Conservation (phyloP, 2,797 vertebrate species). For the Pangasius larnaudii region DNA sequence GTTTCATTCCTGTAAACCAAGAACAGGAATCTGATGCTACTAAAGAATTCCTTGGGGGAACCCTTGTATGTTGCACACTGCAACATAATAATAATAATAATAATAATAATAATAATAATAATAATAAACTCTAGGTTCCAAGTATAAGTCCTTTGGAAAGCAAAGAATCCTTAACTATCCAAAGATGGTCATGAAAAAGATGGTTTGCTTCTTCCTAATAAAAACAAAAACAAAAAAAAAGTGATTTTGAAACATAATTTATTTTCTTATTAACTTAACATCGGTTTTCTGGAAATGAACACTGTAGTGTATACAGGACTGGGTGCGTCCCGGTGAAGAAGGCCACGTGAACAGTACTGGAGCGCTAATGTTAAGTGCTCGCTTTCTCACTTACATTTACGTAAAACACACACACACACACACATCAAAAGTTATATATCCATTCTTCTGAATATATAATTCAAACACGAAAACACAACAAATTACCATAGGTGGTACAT, state of each 20-base stretch:
- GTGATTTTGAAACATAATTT: conserved; percentile 41
- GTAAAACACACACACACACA: conserved; percentile 13
- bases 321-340: conserved; percentile 35
- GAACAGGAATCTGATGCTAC: neutral
- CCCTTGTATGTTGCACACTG: too few species aligned
- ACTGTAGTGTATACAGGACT: conserved; percentile 36
- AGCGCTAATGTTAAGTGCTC: conserved; percentile 29
- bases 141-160: neutral
- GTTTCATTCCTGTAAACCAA: neutral
- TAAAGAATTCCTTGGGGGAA: neutral
- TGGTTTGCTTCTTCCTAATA: neutral
- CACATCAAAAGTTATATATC: neutral
- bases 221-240: neutral
- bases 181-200: neutral
- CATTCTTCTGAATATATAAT: neutral
- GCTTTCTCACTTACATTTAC: conserved; percentile 16
- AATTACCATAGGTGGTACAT: neutral
- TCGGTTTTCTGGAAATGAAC: conserved; percentile 12
- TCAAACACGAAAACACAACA: neutral
- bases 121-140: neutral
- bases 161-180: neutral
- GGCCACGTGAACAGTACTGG: conserved; percentile 51
- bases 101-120: neutral
- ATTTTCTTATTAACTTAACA: conserved; percentile 45
- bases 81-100: neutral